A percentile compares a stretch with the other conserved stretches of the same genome.
Conservation (phyloP, 2,888 invertebrate species). For the Epinotia nisella region DNA sequence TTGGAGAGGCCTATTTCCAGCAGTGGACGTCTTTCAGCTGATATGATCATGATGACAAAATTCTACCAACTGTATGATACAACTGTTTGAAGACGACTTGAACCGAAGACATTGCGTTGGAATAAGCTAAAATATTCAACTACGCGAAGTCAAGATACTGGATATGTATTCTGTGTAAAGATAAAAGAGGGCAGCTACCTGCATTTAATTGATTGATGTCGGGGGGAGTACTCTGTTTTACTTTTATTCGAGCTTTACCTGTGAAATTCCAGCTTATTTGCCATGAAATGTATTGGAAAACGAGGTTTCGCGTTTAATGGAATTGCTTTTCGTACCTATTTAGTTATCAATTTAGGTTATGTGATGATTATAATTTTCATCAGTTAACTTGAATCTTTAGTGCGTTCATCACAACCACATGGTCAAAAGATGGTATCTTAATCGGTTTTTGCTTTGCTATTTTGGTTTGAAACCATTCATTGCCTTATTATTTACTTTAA, state of each 20-base stretch:
- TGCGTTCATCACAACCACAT: too few species aligned
- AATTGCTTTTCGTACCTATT: constrained; percentile 19
- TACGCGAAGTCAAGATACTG: constrained; percentile 8
- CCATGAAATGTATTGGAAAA: constrained; percentile 33
- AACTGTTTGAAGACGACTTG: too few species aligned
- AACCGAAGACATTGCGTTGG: too few species aligned
- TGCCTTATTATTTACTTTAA: background rate
- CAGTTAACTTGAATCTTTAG: too few species aligned
- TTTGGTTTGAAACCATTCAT: too few species aligned
- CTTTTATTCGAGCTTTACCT: constrained; percentile 30
- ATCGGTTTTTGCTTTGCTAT: too few species aligned
- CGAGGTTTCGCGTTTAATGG: constrained; percentile 11
- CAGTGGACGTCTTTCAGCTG: too few species aligned
- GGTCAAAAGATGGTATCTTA: too few species aligned
- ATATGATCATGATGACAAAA: too few species aligned
- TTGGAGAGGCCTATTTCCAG: too few species aligned
- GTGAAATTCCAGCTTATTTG: constrained; percentile 33
- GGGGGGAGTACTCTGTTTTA: constrained; percentile 57
- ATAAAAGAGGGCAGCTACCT: constrained; percentile 59
- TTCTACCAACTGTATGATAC: too few species aligned
- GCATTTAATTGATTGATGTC: constrained; percentile 69
- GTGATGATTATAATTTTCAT: background rate
- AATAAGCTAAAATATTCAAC: too few species aligned
- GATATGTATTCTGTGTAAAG: constrained; percentile 35
- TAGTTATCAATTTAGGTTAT: background rate